Conservation (phyloP, 2,888 invertebrate species). For the Chirona hameri region DNA sequence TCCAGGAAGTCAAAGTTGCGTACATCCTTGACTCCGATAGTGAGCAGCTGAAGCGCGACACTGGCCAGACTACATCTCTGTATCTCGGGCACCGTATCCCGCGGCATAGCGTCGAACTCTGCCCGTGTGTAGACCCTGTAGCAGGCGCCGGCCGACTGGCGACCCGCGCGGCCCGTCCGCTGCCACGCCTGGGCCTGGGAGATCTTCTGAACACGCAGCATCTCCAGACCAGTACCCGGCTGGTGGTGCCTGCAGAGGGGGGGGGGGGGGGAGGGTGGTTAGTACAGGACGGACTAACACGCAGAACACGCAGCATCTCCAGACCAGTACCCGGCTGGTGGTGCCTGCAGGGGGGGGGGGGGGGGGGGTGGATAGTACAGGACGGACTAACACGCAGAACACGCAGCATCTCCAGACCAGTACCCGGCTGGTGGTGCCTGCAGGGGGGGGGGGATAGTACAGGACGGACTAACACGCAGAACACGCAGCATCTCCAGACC, state of each 20-base stretch:
- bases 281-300: too few relatives aligned
- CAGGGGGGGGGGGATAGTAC: neutral
- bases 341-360: conserved; percentile 51
- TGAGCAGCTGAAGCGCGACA: conserved; percentile 73
- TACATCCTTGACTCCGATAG: conserved; percentile 73
- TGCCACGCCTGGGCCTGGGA: conserved; percentile 93
- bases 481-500: conserved; percentile 80
- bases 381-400: conserved; percentile 50
- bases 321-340: conserved; percentile 77
- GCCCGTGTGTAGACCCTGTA: conserved; percentile 53
- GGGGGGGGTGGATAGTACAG: too few relatives aligned
- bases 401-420: conserved; percentile 77
- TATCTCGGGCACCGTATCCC: conserved; percentile 82
- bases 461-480: conserved; percentile 41
- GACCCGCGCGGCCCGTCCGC: conserved; percentile 85
- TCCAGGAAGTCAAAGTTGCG: conserved; percentile 86
- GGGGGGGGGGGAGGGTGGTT: neutral
- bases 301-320: conserved; percentile 52
- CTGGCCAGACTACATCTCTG: conserved; percentile 66
- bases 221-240: conserved; percentile 74
- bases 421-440: conserved; percentile 71
- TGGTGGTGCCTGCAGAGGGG: conserved; percentile 62
- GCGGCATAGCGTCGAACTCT: conserved; percentile 67
- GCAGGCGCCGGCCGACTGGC: conserved; percentile 78
- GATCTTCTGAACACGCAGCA: conserved; percentile 72